A percentile compares a stretch with the other conserved stretches of the same genome.
phyloP scores from a whole-genome alignment of 2,888 invertebrate species.

The Scaptomyza reducta region DNA sequence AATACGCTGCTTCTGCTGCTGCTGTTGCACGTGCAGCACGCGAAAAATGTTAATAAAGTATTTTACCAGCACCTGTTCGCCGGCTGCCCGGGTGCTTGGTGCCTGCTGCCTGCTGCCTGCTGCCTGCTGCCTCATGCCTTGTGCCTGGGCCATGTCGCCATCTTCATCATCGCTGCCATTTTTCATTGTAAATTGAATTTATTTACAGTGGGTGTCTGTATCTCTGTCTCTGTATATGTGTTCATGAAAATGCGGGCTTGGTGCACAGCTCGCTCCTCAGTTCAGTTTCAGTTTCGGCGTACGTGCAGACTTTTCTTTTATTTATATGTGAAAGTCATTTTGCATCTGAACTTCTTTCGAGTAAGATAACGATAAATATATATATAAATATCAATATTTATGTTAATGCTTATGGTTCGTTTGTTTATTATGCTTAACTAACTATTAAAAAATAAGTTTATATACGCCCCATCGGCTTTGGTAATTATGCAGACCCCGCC shows the following conservation, averaged over 20 bases:
- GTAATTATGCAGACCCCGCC: slow-evolving; percentile 34
- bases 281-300: slow-evolving; percentile 26
- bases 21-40: slow-evolving; percentile 67
- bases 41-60: slow-evolving; percentile 76
- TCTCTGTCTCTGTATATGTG: slow-evolving; percentile 15
- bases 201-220: slow-evolving; percentile 47
- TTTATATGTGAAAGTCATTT: slow-evolving; percentile 33
- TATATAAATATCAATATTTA: background rate
- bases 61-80: slow-evolving; percentile 54
- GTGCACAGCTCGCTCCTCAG: background rate
- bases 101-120: slow-evolving; percentile 11
- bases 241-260: slow-evolving; percentile 3
- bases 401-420: too few relatives aligned
- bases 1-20: slow-evolving; percentile 44
- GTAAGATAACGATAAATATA: background rate
- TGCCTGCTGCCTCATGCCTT: background rate
- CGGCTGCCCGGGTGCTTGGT: slow-evolving; percentile 4
- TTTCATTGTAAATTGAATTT: slow-evolving; percentile 74
- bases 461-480: slow-evolving; percentile 10
- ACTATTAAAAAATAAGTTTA: slow-evolving; percentile 5
- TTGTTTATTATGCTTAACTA: too few relatives aligned
- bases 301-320: slow-evolving; percentile 54
- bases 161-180: slow-evolving; percentile 74
- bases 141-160: slow-evolving; percentile 46
- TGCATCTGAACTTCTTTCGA: slow-evolving; percentile 1